phyloP scores from a whole-genome alignment of 1,140 invertebrate species.

The Formica exsecta region DNA sequence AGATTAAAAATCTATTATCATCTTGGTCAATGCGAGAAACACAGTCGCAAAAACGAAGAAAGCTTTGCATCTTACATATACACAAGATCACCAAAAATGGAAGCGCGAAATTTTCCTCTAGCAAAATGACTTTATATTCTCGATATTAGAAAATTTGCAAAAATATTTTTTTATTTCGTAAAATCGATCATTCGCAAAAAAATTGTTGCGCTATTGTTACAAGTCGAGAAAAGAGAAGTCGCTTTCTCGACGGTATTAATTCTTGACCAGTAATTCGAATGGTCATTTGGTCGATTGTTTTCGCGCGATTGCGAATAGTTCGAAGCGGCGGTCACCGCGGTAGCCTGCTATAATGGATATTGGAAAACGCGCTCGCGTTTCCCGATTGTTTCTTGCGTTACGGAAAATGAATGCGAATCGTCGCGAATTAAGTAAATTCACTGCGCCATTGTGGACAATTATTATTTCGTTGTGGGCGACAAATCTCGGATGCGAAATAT shows the following conservation, averaged over 20 bases:
- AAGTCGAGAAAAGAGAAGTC: slow-evolving; percentile 4
- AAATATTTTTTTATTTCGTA: neutral
- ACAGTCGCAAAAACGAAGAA: neutral
- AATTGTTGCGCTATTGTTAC: slow-evolving; percentile 4
- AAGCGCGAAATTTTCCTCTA: slow-evolving; percentile 9
- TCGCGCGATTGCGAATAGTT: slow-evolving; percentile 23
- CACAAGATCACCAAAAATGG: neutral
- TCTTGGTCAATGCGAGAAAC: slow-evolving; percentile 3
- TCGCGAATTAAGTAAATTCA: slow-evolving; percentile 8
- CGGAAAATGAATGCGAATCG: slow-evolving; percentile 15
- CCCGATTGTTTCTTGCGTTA: slow-evolving; percentile 1
- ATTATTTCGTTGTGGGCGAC: neutral
- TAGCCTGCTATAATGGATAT: slow-evolving; percentile 36
- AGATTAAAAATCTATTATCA: slow-evolving; percentile 42
- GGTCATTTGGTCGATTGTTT: slow-evolving; percentile 17
- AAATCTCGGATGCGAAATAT: too few relatives aligned
- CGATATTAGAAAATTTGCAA: neutral
- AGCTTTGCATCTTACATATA: slow-evolving; percentile 26
- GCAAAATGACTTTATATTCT: neutral
- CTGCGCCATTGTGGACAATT: neutral
- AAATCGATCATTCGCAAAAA: neutral
- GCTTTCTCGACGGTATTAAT: slow-evolving; percentile 2
- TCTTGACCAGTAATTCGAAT: slow-evolving; percentile 13
- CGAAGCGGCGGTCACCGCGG: neutral
- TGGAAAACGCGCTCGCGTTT: slow-evolving; percentile 29